A percentile compares a stretch with the other conserved stretches of the same genome.
Conservation (phyloP, 1,140 invertebrate species). For the Lasioglossum baleicum region DNA sequence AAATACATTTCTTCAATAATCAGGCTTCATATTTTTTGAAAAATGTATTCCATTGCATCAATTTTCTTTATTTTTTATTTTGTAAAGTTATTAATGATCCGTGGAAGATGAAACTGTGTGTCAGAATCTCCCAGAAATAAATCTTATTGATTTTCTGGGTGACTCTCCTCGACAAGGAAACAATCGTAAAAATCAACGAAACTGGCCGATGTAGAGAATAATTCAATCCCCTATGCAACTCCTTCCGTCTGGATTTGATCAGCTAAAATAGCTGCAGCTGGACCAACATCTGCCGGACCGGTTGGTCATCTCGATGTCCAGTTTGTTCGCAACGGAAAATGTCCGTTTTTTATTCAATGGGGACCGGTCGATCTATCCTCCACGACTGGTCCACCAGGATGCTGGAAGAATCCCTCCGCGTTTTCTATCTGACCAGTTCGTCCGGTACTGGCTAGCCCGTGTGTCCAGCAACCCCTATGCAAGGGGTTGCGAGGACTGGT, state of each 20-base stretch:
- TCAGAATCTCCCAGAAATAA: too few species aligned
- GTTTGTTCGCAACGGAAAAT: conserved; percentile 58
- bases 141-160: background rate
- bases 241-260: conserved; percentile 37
- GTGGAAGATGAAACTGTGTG: too few species aligned
- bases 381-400: conserved; percentile 75
- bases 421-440: conserved; percentile 68
- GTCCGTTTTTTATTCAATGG: conserved; percentile 22
- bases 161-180: background rate
- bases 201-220: background rate
- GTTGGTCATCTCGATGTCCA: conserved; percentile 77
- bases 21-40: too few species aligned
- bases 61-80: too few species aligned
- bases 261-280: conserved; percentile 69
- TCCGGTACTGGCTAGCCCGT: conserved; percentile 60
- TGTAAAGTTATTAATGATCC: too few species aligned
- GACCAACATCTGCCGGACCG: conserved; percentile 77
- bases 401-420: conserved; percentile 69
- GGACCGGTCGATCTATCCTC: conserved; percentile 69
- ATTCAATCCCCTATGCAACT: conserved; percentile 7
- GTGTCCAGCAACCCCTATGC: conserved; percentile 62
- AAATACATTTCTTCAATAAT: too few species aligned
- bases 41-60: too few species aligned
- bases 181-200: conserved; percentile 3
- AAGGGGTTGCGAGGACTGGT: conserved; percentile 68